Percentiles rank a stretch among this genome's conserved stretches.
phyloP scores from a whole-genome alignment of 2,113 vertebrate genomes.

The Otolemur garnettii region DNA sequence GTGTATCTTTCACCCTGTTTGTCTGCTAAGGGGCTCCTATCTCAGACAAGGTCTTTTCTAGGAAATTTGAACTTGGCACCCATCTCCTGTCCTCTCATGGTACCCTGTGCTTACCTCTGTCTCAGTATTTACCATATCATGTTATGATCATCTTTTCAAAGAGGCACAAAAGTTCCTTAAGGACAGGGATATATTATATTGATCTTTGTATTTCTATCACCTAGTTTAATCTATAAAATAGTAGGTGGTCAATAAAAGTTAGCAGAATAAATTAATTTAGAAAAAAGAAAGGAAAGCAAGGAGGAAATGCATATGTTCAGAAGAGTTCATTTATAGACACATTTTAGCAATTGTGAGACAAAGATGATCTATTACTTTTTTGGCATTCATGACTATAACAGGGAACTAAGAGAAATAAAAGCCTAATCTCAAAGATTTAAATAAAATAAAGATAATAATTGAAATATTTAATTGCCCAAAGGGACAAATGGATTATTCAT shows the following conservation, averaged over 20 bases:
- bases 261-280: constrained; percentile 8
- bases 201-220: not conserved
- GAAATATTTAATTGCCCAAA: not conserved
- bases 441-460: not conserved
- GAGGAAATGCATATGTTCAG: not conserved
- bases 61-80: not conserved
- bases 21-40: not conserved
- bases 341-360: not conserved
- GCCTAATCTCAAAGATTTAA: not conserved
- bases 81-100: not conserved
- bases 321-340: not conserved
- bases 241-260: not conserved
- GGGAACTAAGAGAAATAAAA: not conserved
- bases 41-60: not conserved
- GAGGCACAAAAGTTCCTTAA: not conserved
- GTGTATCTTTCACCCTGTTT: not conserved
- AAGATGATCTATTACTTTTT: not conserved
- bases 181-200: not conserved
- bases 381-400: not conserved
- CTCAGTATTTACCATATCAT: not conserved
- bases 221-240: not conserved
- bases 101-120: not conserved
- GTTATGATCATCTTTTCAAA: not conserved
- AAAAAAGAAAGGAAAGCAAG: not conserved
- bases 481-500: not conserved